Conservation (phyloP, 2,113 vertebrate genomes). For the Centropus bengalensis region DNA sequence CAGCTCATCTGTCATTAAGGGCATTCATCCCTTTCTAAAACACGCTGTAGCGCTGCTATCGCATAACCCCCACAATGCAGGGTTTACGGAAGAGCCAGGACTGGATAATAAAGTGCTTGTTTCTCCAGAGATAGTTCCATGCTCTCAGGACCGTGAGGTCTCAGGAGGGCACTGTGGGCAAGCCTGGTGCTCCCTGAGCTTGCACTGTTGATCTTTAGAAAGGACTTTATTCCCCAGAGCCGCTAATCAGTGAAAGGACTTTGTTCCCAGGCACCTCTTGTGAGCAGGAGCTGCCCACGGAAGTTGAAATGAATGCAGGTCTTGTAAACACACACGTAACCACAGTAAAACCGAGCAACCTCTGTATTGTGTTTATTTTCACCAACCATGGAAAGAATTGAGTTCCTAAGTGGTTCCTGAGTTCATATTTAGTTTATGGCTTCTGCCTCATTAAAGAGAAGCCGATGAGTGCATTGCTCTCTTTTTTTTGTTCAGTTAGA, state of each 20-base stretch:
- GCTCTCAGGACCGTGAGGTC: not conserved
- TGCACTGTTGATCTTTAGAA: slow-evolving; percentile 35
- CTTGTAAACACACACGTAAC: not conserved
- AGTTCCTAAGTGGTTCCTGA: slow-evolving; percentile 10
- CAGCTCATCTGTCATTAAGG: slow-evolving; percentile 8
- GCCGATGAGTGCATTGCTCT: not conserved
- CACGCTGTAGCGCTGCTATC: not conserved
- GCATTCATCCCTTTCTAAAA: not conserved
- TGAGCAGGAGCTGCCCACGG: slow-evolving; percentile 14
- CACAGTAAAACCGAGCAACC: slow-evolving; percentile 32
- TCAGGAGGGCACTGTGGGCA: slow-evolving; percentile 22
- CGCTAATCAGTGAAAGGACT: slow-evolving; percentile 55
- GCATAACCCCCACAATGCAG: not conserved
- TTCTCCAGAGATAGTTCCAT: not conserved
- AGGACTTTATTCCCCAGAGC: slow-evolving; percentile 52
- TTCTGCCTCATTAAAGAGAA: not conserved
- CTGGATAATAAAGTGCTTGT: slow-evolving; percentile 13
- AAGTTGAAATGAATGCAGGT: slow-evolving; percentile 37
- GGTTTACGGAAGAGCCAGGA: not conserved
- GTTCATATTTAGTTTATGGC: slow-evolving; percentile 36
- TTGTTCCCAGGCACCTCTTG: slow-evolving; percentile 50
- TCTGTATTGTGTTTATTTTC: slow-evolving; percentile 37
- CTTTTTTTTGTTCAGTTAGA: not conserved
- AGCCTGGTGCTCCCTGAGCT: slow-evolving; percentile 12
- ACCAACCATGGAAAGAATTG: slow-evolving; percentile 11